These are phyloP conservation scores for Vanacampus margaritifer DNA, from an alignment of 2,113 vertebrate genomes.

Conservation along the genomic window DNA sequence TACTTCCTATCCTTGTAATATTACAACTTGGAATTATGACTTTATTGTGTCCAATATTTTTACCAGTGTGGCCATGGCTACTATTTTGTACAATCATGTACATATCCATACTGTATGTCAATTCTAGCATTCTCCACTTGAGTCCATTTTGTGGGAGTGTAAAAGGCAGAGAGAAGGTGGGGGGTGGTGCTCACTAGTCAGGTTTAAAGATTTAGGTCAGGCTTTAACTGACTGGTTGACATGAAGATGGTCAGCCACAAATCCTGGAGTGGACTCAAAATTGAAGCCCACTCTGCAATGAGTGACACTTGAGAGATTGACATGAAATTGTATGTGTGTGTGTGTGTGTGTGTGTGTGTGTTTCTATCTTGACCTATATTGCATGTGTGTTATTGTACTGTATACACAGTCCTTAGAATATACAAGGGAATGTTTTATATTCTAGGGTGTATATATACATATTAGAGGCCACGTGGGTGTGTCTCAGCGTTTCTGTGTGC, in stretches of 20 bases:
- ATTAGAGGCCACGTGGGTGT: constrained; percentile 23
- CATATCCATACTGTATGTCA: neutral
- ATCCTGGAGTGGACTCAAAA: constrained; percentile 68
- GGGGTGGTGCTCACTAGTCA: constrained; percentile 47
- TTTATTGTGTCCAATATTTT: neutral
- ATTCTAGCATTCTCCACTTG: constrained; percentile 55
- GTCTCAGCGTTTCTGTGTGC: constrained; percentile 23
- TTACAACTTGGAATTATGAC: neutral
- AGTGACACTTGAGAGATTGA: constrained; percentile 44
- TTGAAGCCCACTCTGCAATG: constrained; percentile 14
- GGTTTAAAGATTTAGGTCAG: constrained; percentile 81
- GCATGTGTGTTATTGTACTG: neutral
- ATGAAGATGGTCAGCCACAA: constrained; percentile 58
- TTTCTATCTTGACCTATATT: constrained; percentile 72
- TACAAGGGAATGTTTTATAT: constrained; percentile 21
- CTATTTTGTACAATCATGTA: neutral
- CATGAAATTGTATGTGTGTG: constrained; percentile 17
- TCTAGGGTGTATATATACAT: constrained; percentile 13
- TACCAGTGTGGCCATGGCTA: neutral
- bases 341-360: no score
- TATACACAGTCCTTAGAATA: constrained; percentile 20
- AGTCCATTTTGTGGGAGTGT: constrained; percentile 53
- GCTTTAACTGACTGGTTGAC: constrained; percentile 72
- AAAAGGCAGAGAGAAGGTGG: constrained; percentile 16
- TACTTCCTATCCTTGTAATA: neutral